Evolutionary conservation across 2,797 vertebrate genomes (phyloP).

Genomic region (Mormyrops boulengeri): DNA sequence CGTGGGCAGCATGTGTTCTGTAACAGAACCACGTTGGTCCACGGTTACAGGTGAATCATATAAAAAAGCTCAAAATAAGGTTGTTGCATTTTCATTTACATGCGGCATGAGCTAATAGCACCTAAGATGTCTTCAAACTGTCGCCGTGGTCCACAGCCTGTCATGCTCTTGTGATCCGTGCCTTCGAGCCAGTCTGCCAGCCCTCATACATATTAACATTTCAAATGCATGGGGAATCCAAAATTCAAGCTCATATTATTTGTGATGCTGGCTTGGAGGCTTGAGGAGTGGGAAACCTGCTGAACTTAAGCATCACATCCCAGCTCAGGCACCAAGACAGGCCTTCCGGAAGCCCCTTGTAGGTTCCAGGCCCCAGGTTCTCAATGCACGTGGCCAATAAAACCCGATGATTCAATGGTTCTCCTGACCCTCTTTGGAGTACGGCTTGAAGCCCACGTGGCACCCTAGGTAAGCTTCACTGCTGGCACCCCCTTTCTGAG

Average conservation of each 20-base stretch:
- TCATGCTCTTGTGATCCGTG: not conserved
- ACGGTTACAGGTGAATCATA: not conserved
- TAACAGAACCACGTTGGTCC: not conserved
- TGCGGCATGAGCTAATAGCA: not conserved
- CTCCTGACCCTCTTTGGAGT: not conserved
- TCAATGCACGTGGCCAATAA: not conserved
- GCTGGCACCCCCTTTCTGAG: not conserved
- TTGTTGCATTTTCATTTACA: not conserved
- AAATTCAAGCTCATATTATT: not conserved
- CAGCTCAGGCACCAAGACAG: not conserved
- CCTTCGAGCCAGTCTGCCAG: not conserved
- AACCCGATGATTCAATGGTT: not conserved
- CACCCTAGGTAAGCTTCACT: not conserved
- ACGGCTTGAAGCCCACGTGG: not conserved
- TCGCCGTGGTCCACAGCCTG: not conserved
- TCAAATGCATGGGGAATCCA: not conserved
- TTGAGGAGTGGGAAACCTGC: not conserved
- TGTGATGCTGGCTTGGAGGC: not conserved
- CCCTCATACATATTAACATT: not conserved
- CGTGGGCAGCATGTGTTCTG: not conserved
- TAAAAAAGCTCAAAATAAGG: not conserved
- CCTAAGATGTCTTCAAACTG: not conserved
- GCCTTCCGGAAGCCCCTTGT: not conserved
- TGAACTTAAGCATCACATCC: not conserved
- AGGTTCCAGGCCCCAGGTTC: not conserved